Conservation (phyloP, 1,140 invertebrate species). For the Antheraea mylitta region DNA sequence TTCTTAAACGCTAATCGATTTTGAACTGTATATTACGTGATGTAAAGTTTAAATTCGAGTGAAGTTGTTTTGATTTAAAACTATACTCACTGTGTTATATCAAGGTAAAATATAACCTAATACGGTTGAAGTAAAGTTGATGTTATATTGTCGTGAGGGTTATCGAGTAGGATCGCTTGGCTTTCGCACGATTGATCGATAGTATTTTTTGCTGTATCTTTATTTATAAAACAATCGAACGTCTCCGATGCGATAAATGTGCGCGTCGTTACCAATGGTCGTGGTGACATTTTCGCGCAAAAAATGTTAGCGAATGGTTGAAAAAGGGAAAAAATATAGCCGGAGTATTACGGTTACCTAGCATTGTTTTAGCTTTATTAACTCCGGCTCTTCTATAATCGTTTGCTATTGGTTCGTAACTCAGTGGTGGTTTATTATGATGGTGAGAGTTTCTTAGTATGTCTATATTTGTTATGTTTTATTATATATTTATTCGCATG, state of each 20-base stretch:
- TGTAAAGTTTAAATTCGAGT: slow-evolving; percentile 34
- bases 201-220: slow-evolving; percentile 73
- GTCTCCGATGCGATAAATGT: slow-evolving; percentile 65
- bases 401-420: not conserved
- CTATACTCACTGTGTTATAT: slow-evolving; percentile 33
- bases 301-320: slow-evolving; percentile 27
- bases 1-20: slow-evolving; percentile 15
- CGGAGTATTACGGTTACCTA: slow-evolving; percentile 10
- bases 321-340: slow-evolving; percentile 7
- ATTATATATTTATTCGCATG: not conserved
- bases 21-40: slow-evolving; percentile 21
- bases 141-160: slow-evolving; percentile 27
- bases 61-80: slow-evolving; percentile 17
- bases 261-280: slow-evolving; percentile 64
- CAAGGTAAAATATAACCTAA: slow-evolving; percentile 47
- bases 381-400: not conserved
- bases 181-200: slow-evolving; percentile 78
- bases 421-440: not conserved
- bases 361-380: not conserved
- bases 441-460: not conserved
- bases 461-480: not conserved
- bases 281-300: slow-evolving; percentile 38
- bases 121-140: slow-evolving; percentile 33
- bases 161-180: slow-evolving; percentile 61
- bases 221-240: slow-evolving; percentile 78